Percentiles rank a stretch among this genome's conserved stretches.
Evolutionary conservation across 2,797 vertebrate species (phyloP).

Genomic region (Sebastes trivittatus): DNA sequence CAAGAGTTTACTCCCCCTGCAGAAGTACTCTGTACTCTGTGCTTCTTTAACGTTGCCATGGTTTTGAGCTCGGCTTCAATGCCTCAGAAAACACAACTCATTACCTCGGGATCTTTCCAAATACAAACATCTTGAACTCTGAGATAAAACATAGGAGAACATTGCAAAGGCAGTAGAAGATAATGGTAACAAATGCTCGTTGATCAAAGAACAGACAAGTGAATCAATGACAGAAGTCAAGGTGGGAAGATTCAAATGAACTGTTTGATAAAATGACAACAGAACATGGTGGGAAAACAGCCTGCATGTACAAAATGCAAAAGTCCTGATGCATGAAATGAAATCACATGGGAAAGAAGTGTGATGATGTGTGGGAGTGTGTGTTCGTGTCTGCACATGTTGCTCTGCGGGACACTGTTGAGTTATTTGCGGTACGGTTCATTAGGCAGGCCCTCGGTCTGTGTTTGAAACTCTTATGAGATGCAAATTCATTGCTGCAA

Average conservation of each 20-base stretch:
- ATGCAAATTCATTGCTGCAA: conserved; percentile 1
- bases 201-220: neutral
- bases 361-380: conserved; percentile 20
- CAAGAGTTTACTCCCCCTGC: neutral
- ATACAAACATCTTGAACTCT: neutral
- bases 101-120: neutral
- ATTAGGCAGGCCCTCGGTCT: conserved; percentile 14
- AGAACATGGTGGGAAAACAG: neutral
- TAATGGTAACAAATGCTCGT: neutral
- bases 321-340: conserved; percentile 7
- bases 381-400: neutral
- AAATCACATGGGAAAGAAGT: conserved; percentile 14
- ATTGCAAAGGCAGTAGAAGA: neutral
- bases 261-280: neutral
- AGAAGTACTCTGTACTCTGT: neutral
- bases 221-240: neutral
- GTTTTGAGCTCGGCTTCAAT: neutral
- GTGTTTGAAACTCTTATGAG: neutral
- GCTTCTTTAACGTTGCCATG: neutral
- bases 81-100: neutral
- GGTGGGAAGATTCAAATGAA: neutral
- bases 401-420: conserved; percentile 5
- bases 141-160: neutral
- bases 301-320: neutral
- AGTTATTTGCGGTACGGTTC: conserved; percentile 18